Base-by-base conservation (phyloP, 2,888 invertebrate genomes). In the Drosophila borborema region DNA sequence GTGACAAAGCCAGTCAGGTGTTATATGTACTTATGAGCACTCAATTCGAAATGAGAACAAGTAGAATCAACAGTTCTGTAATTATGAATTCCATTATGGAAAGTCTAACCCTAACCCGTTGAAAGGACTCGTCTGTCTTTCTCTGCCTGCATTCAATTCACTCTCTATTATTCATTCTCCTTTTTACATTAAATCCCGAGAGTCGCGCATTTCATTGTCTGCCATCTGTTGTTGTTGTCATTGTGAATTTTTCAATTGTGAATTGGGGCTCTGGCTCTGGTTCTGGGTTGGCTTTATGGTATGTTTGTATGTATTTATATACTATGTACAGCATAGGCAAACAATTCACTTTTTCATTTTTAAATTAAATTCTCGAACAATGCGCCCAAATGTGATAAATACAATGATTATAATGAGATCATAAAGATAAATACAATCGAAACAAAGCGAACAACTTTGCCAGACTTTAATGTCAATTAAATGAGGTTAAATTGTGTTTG, bases 361-460 rank as follows among this genome's bases (percentile, higher is more conserved):
- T 79, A 81, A 85, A 85, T 85, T 87, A 87, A 87, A 85, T 85
- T 82, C 86, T n/a, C 36, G 55, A 72, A 85, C 88, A 87, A 84
- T 84, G 59, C 62, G 10, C 20, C 64, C 64, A 84, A 86, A 82
- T 87, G 86, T 82, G 72, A 79, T 84, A 86, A 72, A 69, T 72
- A 87, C 84, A 87, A 84, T 74, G 64, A 68, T 64, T 43, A 74
- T 80, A 78, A 85, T 72, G 79, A 79, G 62, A 70, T 69, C 60
- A 78, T 80, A 78, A 85, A 74, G 76, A 81, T 80, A 82, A 73
- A 73, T 71, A 79, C 71, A 74, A 73, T 55, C 40, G 10, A 60
- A 59, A 53, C 78, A 65, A 74, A 80, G 64, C 59, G 53, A 72
- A 59, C 71, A 75, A 74, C 78, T 76, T 72, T 86, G 68, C 66